phyloP scores from a whole-genome alignment of 2,113 vertebrate species.

The Oriolus oriolus region DNA sequence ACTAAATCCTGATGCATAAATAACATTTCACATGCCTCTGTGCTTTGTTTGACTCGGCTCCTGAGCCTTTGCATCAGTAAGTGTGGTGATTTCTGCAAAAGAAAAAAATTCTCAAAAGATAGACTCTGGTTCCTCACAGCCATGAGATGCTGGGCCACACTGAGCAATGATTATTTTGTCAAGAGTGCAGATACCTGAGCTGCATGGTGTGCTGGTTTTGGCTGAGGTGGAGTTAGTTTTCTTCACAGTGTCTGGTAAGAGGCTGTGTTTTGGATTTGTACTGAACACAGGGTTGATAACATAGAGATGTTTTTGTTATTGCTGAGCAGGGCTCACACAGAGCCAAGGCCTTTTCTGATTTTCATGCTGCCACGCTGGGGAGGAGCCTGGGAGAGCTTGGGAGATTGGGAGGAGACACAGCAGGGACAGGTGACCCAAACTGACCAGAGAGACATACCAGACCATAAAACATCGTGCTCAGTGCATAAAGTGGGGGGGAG shows the following conservation, averaged over 20 bases:
- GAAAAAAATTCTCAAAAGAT: neutral
- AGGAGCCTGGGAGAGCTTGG: rapidly evolving
- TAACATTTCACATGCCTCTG: neutral
- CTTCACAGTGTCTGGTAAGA: neutral
- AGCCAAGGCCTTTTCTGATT: neutral
- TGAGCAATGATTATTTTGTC: neutral
- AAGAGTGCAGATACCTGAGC: neutral
- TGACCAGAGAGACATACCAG: neutral
- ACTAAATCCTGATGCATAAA: neutral
- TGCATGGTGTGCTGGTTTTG: neutral
- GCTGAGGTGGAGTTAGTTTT: neutral
- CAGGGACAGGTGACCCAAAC: rapidly evolving
- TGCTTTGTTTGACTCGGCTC: neutral
- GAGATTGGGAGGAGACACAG: neutral
- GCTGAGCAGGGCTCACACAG: neutral
- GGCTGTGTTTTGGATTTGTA: neutral
- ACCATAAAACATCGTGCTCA: neutral
- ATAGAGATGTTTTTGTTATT: neutral
- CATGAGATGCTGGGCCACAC: neutral
- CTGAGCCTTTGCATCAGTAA: neutral
- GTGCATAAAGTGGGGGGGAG: rapidly evolving
- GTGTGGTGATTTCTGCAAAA: neutral
- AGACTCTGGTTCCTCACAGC: neutral
- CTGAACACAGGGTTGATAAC: neutral
- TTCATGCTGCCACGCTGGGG: rapidly evolving